Percentiles rank a stretch among this genome's conserved stretches.
Evolutionary conservation across 2,797 vertebrate genomes (phyloP).

Genomic region (Momotus momota): DNA sequence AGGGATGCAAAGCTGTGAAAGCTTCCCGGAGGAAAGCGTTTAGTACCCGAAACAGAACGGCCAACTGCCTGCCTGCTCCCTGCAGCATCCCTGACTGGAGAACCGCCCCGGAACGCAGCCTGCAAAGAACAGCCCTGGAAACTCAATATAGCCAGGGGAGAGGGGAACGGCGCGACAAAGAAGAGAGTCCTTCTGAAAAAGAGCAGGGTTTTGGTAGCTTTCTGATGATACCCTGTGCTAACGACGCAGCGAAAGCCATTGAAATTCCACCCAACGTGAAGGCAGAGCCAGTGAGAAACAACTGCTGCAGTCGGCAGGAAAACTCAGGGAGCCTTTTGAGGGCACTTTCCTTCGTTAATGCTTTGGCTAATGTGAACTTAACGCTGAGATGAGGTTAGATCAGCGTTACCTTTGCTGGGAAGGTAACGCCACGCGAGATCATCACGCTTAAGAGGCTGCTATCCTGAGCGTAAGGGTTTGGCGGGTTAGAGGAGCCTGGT

Average conservation of each 20-base stretch:
- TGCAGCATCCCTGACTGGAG: neutral
- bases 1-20: neutral
- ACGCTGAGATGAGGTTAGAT: neutral
- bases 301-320: neutral
- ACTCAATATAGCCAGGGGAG: neutral
- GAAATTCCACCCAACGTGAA: neutral
- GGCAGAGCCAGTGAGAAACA: neutral
- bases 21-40: neutral
- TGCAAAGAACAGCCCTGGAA: neutral
- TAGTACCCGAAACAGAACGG: neutral
- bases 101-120: neutral
- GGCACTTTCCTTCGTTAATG: neutral
- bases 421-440: neutral
- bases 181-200: neutral
- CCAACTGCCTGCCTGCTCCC: neutral
- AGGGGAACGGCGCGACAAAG: neutral
- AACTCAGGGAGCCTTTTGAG: neutral
- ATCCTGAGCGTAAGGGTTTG: neutral
- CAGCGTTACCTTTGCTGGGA: neutral
- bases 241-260: neutral
- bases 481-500: neutral
- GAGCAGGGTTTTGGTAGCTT: neutral
- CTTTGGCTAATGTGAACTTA: rapidly evolving
- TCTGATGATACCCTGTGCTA: rapidly evolving
- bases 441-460: neutral